phyloP scores from a whole-genome alignment of 2,888 invertebrate genomes.

The Dinocampus coccinellae region DNA sequence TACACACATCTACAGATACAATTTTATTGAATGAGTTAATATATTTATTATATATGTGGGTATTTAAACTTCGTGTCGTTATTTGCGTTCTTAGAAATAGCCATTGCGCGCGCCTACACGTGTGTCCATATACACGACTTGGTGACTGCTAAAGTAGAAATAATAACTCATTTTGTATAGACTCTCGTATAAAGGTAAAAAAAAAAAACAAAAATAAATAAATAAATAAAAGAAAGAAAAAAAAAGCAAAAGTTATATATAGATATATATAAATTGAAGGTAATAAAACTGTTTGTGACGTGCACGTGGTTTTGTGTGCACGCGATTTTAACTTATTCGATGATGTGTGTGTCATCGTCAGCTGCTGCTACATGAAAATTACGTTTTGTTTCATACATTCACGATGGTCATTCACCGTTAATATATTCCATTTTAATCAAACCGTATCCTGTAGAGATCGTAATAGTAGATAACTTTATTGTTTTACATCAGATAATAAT shows the following conservation, averaged over 20 bases:
- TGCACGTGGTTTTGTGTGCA: constrained; percentile 1
- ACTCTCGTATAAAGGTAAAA: not conserved
- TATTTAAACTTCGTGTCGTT: constrained; percentile 6
- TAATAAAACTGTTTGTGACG: constrained; percentile 4
- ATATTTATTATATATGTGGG: no score
- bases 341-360: no score
- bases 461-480: not conserved
- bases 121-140: constrained; percentile 16
- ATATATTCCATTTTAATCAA: not conserved
- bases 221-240: not conserved
- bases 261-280: constrained; percentile 1
- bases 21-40: no score
- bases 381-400: not conserved
- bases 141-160: not conserved
- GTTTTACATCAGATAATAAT: not conserved
- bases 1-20: no score
- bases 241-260: not conserved
- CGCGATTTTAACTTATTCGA: not conserved
- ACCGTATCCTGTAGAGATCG: not conserved
- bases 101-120: constrained; percentile 35
- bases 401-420: not conserved
- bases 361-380: not conserved
- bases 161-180: not conserved
- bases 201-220: not conserved
- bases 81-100: constrained; percentile 26